Conservation (phyloP, 2,888 invertebrate genomes). For the Drosophila testacea region DNA sequence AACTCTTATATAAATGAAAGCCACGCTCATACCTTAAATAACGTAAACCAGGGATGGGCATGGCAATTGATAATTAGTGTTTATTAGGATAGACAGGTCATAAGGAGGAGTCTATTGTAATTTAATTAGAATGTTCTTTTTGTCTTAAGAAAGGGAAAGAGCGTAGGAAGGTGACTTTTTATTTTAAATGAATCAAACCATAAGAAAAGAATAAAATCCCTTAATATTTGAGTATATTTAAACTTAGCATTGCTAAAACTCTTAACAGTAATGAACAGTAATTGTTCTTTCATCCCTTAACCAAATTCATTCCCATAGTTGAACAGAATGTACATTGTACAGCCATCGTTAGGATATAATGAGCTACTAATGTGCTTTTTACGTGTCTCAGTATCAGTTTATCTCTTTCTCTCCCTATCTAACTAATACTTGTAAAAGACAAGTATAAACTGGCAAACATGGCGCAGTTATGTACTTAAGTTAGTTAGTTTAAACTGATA, state of each 20-base stretch:
- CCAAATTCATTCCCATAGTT: constrained; percentile 23
- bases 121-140: neutral
- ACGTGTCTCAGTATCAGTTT: constrained; percentile 46
- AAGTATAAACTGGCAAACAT: constrained; percentile 2
- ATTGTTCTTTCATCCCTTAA: constrained; percentile 26
- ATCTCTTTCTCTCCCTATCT: neutral
- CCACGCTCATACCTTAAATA: constrained; percentile 10
- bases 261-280: neutral
- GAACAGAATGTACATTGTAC: constrained; percentile 33
- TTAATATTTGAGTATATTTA: neutral
- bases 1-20: constrained; percentile 30
- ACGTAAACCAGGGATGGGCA: constrained; percentile 27
- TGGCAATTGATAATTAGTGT: constrained; percentile 6
- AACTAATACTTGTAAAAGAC: neutral
- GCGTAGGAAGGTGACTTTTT: neutral
- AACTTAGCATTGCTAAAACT: neutral
- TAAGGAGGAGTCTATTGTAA: neutral
- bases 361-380: constrained; percentile 70
- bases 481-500: constrained; percentile 34
- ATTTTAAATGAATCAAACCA: neutral
- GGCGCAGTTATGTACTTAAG: neutral
- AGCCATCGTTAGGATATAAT: constrained; percentile 52
- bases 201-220: neutral
- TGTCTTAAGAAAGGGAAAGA: neutral
- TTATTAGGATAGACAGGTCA: constrained; percentile 7